These are phyloP conservation scores for Heterohyrax brucei DNA, from an alignment of 2,797 vertebrate species.

Conservation along the genomic window DNA sequence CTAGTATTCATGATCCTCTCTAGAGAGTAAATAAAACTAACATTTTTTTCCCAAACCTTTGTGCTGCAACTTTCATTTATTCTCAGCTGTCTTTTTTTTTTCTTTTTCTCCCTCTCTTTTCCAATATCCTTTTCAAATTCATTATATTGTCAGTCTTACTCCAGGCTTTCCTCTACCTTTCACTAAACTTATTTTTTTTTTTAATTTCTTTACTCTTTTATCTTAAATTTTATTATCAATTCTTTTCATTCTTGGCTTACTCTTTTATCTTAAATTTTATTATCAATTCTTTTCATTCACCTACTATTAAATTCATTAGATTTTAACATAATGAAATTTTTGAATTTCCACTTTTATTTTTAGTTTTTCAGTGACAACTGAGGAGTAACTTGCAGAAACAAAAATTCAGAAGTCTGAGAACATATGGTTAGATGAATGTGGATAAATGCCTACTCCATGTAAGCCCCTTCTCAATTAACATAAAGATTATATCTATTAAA, in stretches of 20 bases:
- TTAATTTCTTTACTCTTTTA: background rate
- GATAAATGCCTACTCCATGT: background rate
- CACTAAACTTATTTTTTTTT: background rate
- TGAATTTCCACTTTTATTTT: slow-evolving; percentile 9
- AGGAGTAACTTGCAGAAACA: background rate
- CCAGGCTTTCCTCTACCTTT: slow-evolving; percentile 13
- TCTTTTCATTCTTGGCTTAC: background rate
- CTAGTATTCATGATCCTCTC: slow-evolving; percentile 68
- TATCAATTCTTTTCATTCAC: background rate
- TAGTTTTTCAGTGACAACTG: background rate
- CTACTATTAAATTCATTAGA: background rate
- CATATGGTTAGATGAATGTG: background rate
- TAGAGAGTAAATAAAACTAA: slow-evolving; percentile 75
- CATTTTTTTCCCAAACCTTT: slow-evolving; percentile 64
- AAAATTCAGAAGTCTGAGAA: background rate
- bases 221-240: background rate
- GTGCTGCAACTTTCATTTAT: slow-evolving; percentile 71
- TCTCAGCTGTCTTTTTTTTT: background rate
- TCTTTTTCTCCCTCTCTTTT: slow-evolving; percentile 77
- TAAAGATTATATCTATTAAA: background rate
- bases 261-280: slow-evolving; percentile 8
- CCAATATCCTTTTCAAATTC: slow-evolving; percentile 77
- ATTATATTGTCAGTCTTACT: slow-evolving; percentile 68
- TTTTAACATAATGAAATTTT: background rate
- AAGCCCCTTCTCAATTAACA: background rate